Conservation (phyloP, 2,888 invertebrate genomes). For the Hypena proboscidalis region DNA sequence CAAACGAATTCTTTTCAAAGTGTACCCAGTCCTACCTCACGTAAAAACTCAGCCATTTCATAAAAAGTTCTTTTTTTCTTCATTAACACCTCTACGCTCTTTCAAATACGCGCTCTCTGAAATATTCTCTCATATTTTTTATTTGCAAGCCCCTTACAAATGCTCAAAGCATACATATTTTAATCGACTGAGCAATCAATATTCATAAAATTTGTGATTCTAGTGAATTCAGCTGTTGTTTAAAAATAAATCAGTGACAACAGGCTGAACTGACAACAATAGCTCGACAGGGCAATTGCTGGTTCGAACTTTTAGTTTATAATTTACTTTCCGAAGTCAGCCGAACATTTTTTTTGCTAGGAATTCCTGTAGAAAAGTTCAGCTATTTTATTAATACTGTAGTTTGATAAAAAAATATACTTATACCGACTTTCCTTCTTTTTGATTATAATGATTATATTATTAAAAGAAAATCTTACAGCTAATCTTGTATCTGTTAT, state of each 20-base stretch:
- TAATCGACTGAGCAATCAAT: conserved; percentile 11
- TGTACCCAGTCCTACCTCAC: neutral
- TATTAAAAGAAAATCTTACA: no score
- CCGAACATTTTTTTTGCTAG: neutral
- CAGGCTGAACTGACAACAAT: conserved; percentile 17
- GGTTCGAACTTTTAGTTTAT: conserved; percentile 8
- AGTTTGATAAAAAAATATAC: neutral
- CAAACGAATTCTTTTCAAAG: conserved; percentile 3
- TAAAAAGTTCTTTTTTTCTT: neutral
- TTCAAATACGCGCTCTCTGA: conserved; percentile 4
- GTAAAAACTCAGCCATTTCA: neutral
- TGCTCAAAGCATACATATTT: conserved; percentile 18
- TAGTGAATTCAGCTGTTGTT: conserved; percentile 11
- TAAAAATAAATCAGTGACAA: conserved; percentile 25
- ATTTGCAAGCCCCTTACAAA: conserved; percentile 12
- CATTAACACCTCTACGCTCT: conserved; percentile 1
- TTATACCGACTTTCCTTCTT: neutral
- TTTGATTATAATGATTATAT: no score
- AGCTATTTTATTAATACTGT: no score
- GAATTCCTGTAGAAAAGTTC: no score
- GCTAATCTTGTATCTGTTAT: no score
- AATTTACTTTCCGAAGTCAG: neutral
- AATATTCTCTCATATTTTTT: conserved; percentile 3
- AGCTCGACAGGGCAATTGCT: conserved; percentile 9
- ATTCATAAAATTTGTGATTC: conserved; percentile 11